These are phyloP conservation scores for Metaphire vulgaris DNA, from an alignment of 1,140 invertebrate species.

Conservation along the genomic window DNA sequence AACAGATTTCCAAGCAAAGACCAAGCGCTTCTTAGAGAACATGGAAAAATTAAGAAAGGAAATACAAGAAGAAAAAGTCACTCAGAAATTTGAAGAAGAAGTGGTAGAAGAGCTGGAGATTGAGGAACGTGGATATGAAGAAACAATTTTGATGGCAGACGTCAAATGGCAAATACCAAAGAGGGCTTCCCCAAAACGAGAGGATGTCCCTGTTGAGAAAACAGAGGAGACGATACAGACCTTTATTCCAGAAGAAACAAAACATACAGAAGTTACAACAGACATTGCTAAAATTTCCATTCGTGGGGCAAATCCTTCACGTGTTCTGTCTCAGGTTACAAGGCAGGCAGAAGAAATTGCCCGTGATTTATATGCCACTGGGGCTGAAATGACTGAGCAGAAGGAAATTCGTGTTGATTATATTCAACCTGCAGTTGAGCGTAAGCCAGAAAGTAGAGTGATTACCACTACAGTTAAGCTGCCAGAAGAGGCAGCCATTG, in stretches of 20 bases:
- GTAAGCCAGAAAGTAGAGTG: constrained; percentile 14
- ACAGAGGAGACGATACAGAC: constrained; percentile 4
- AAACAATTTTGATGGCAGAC: constrained; percentile 31
- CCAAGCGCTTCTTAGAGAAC: constrained; percentile 27
- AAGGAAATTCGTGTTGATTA: constrained; percentile 22
- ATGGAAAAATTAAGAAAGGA: constrained; percentile 30
- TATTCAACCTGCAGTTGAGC: background rate
- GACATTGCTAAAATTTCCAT: constrained; percentile 5
- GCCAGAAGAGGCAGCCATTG: background rate
- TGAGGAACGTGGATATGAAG: constrained; percentile 28
- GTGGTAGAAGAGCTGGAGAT: constrained; percentile 29
- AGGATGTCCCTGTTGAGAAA: constrained; percentile 18
- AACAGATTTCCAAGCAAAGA: constrained; percentile 29
- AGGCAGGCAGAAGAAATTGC: constrained; percentile 13
- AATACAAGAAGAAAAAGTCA: constrained; percentile 26
- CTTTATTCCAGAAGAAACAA: constrained; percentile 9
- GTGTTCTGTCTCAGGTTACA: constrained; percentile 6
- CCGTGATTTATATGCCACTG: constrained; percentile 12
- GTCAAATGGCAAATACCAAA: constrained; percentile 31
- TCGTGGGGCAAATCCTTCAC: background rate
- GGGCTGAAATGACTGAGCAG: constrained; percentile 18
- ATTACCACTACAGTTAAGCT: background rate
- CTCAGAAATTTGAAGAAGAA: constrained; percentile 25
- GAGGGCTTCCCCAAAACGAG: constrained; percentile 11
- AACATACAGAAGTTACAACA: background rate